phyloP scores from a whole-genome alignment of 2,888 invertebrate species.

The Spatulosminthurus flaviceps region DNA sequence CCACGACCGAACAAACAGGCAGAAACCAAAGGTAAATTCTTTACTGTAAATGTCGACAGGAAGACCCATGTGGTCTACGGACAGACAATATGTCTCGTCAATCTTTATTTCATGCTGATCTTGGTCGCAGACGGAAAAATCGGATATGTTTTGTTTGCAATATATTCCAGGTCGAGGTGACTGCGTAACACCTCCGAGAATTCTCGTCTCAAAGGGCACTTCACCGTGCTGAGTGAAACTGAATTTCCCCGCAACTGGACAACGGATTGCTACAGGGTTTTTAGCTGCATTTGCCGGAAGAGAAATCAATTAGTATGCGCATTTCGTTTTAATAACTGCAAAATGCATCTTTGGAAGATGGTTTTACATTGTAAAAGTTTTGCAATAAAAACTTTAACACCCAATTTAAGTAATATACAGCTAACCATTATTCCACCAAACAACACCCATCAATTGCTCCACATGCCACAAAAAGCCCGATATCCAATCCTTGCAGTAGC shows the following conservation, averaged over 20 bases:
- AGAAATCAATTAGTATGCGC: too few relatives aligned
- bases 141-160: slow-evolving; percentile 92
- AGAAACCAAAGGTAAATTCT: slow-evolving; percentile 23
- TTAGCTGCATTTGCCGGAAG: slow-evolving; percentile 70
- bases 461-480: slow-evolving; percentile 29
- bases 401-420: too few relatives aligned
- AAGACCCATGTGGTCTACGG: slow-evolving; percentile 93
- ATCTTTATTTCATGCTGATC: slow-evolving; percentile 94
- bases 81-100: slow-evolving; percentile 94
- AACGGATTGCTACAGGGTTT: slow-evolving; percentile 89
- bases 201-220: slow-evolving; percentile 88
- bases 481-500: slow-evolving; percentile 32
- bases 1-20: neutral
- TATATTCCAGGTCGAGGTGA: slow-evolving; percentile 92
- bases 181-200: slow-evolving; percentile 93
- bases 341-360: too few relatives aligned
- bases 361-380: too few relatives aligned
- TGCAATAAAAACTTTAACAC: too few relatives aligned
- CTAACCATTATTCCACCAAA: too few relatives aligned
- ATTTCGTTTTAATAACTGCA: too few relatives aligned
- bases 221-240: slow-evolving; percentile 93
- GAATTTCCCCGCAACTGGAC: slow-evolving; percentile 96
- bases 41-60: slow-evolving; percentile 92
- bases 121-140: slow-evolving; percentile 93
- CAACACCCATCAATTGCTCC: neutral